Evolutionary conservation across 2,797 vertebrate genomes (phyloP).

Genomic region (Chelon auratus): DNA sequence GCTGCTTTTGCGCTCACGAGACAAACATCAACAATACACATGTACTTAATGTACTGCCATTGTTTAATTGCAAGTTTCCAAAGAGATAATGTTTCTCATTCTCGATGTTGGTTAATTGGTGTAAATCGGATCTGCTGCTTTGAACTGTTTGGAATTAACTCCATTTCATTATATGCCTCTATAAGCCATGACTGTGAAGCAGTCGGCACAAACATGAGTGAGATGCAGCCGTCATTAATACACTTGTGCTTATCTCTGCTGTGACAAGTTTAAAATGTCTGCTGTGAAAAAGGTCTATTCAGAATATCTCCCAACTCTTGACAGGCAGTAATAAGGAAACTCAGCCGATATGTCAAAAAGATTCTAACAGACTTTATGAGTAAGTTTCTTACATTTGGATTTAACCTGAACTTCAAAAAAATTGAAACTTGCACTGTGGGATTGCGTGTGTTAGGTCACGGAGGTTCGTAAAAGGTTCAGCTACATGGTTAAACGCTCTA

Average conservation of each 20-base stretch:
- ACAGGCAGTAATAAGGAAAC: not conserved
- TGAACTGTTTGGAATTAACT: not conserved
- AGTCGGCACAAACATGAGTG: not conserved
- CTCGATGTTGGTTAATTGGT: too few relatives aligned
- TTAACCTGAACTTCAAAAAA: conserved; percentile 22
- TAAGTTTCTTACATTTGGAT: conserved; percentile 2
- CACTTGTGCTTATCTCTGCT: not conserved
- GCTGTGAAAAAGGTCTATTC: not conserved
- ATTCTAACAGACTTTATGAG: not conserved
- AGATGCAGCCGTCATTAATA: not conserved
- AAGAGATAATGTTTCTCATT: too few relatives aligned
- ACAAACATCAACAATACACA: not conserved
- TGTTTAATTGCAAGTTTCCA: too few relatives aligned
- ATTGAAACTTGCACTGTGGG: not conserved
- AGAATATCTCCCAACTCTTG: not conserved
- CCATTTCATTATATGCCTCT: not conserved
- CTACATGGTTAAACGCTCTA: not conserved
- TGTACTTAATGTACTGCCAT: too few relatives aligned
- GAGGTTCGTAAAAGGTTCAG: not conserved
- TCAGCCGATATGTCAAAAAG: not conserved
- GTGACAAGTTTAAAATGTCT: not conserved
- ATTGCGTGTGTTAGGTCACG: not conserved
- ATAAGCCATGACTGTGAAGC: not conserved
- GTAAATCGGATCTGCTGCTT: too few relatives aligned
- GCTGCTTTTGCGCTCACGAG: not conserved